Base-by-base conservation (phyloP, 2,113 vertebrate species). In the Anas platyrhynchos region DNA sequence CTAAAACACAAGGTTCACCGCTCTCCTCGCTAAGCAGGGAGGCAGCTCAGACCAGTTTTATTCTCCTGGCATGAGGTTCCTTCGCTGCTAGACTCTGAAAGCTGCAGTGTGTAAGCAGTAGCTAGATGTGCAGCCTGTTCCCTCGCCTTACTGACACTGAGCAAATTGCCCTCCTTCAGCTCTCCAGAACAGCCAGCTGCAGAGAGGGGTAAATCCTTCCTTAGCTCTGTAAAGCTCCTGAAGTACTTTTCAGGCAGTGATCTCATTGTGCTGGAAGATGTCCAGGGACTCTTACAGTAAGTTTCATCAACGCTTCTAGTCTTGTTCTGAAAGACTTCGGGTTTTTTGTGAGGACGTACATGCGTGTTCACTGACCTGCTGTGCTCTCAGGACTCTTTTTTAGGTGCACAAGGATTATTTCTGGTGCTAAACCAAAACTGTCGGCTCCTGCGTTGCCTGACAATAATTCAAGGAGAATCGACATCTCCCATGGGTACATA, bases 341-440 rank as follows among this genome's bases (percentile, higher is more conserved):
- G 0, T 11, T n/a, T 80, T 80, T 50, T 13, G 7, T 32, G 63
- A 26, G 48, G 4, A 23, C 0, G 0, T 9, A 26, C 5, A 0
- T 31, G 34, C 2, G n/a, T 50, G 68, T 13, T 61, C 74, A n/a
- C 26, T 36, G n/a, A 16, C 1, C 0, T 2, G 2, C 32, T 46
- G 67, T 31, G 50, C 72, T 89, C n/a, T 18, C 5, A 8, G 69
- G 58, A 21, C 13, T 67, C 1, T 0, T 44, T 72, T 77, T 65
- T 2, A 79, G 92, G 77, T 23, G 72, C 48, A 61, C 34, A 36
- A 72, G 34, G 73, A 44, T 54, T 88, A 44, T 54, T 88, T 44
- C 56, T 83, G 34, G 26, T 65, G 56, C 66, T 79, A 55, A 63
- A 2, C 16, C 36, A 38, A 62, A 69, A 34, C 1, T 69, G 23